Percentiles rank a stretch among this genome's conserved stretches.
These are phyloP conservation scores for Lepetodrilus schrolli DNA, from an alignment of 2,888 invertebrate species.

Conservation along the genomic window DNA sequence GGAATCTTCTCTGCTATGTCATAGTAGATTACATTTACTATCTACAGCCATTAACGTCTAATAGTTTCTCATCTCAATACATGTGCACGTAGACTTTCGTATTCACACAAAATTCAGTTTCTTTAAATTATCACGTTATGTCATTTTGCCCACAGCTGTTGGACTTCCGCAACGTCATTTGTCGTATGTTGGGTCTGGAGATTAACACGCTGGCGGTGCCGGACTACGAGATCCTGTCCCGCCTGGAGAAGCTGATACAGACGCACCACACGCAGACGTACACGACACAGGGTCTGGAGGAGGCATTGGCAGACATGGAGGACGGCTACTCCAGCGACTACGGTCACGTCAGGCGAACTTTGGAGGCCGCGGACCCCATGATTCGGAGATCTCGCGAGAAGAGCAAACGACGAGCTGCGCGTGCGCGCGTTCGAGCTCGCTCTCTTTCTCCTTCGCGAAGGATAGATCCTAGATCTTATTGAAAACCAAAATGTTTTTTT, in stretches of 20 bases:
- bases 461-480: constrained; percentile 66
- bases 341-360: constrained; percentile 49
- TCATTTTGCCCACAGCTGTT: constrained; percentile 66
- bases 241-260: constrained; percentile 74
- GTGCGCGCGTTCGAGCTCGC: constrained; percentile 53
- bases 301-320: constrained; percentile 69
- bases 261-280: constrained; percentile 72
- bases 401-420: constrained; percentile 52
- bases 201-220: constrained; percentile 74
- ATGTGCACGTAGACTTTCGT: too few species aligned
- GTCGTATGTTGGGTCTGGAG: constrained; percentile 75
- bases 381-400: constrained; percentile 54
- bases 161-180: constrained; percentile 74
- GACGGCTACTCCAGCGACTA: constrained; percentile 68
- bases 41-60: too few species aligned
- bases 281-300: constrained; percentile 68
- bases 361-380: constrained; percentile 49
- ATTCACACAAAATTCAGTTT: too few species aligned
- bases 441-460: constrained; percentile 67
- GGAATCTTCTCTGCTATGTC: too few species aligned
- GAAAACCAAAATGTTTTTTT: constrained; percentile 28
- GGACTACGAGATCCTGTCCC: constrained; percentile 75
- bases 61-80: too few species aligned
- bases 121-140: too few species aligned
- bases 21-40: too few species aligned